Base-by-base conservation (phyloP, 1,140 invertebrate genomes). In the Drosophila repletoides region DNA sequence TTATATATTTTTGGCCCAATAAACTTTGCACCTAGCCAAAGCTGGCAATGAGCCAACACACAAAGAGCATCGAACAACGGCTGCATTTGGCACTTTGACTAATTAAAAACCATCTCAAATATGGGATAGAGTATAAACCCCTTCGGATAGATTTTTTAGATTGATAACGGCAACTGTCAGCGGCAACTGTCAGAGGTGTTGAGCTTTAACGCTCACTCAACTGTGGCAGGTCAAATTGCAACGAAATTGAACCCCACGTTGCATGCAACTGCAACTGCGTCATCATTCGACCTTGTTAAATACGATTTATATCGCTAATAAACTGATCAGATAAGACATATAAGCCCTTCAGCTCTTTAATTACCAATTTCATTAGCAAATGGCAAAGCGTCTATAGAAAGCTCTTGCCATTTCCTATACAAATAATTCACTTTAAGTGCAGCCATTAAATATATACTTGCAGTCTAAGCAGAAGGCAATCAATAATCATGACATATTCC, bases 1-100 rank as follows among this genome's bases (percentile, higher is more conserved):
- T 49, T 59, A 17, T 17, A 46, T 77, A 68, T 79, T 72, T 83
- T 76, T 83, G 76, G 77, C 76, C 77, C 77, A 76, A 83, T 81
- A 81, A 81, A 81, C 76, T 81, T 83, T 81, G 76, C 72, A 67
- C 76, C 76, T 76, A 56, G 40, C 38, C 5, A 22, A n/a, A 34
- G 33, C 63, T 81, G 77, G 76, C 76, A 31, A 22, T 15, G 28
- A 40, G 59, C 76, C 76, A 80, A 46, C 22, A 9, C 22, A 9
- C 31, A 59, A 28, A 51, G 29, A 40, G 10, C 21, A 21, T 21
- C 31, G 33, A 34, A 24, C 26, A 38, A 33, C 22, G 48, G 24
- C 5, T 31, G 45, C 49, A 49, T n/a, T 61, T 26, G 36, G 3
- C 41, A 52, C 26, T 52, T 59, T 52, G 26, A 38, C 64, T 66